Base-by-base conservation (phyloP, 1,140 invertebrate species). In the Drosophila repleta region DNA sequence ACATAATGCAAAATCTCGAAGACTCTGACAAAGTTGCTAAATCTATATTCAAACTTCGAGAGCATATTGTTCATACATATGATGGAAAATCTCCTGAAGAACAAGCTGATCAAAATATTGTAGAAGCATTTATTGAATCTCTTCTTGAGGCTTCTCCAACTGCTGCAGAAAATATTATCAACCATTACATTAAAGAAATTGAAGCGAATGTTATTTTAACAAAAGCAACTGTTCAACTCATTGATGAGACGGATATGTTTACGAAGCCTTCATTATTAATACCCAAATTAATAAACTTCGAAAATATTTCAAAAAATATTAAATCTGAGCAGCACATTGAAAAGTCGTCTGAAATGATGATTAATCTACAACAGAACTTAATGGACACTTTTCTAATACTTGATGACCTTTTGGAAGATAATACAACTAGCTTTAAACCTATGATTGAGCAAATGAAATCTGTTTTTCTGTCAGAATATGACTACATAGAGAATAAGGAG, bases 61-160 rank as follows among this genome's bases (percentile, higher is more conserved):
- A 90, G 24, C 81, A 85, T 21, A 90, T 90, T 26, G 87, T 89
- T 17, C 87, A 90, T n/a, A 90, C 87, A 1, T 90, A 89, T 35
- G 87, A 90, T 48, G 80, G 80, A 15, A 79, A 58, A 29, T 11
- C 57, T 2, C 24, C 24, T 3, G 43, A 63, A 18, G 76, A 74
- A 2, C 45, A 8, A 21, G 3, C n/a, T n/a, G 62, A 60, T 1
- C 65, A 39, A 1, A 24, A 69, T 35, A 53, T 64, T 29, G 15
- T 80, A 0, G 84, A 87, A 39, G 32, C 52, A 11, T 58, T 89
- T 49, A 80, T 83, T 6, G 76, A 83, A 39, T 46, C 71, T 0
- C 52, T 89, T 4, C 45, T 87, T 0, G 65, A 61, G 8, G 37
- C 39, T 11, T 77, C 61, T 18, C 70, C 82, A 7, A 52, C 69